Conservation (phyloP, 2,113 vertebrate species). For the Thryonomys swinderianus region DNA sequence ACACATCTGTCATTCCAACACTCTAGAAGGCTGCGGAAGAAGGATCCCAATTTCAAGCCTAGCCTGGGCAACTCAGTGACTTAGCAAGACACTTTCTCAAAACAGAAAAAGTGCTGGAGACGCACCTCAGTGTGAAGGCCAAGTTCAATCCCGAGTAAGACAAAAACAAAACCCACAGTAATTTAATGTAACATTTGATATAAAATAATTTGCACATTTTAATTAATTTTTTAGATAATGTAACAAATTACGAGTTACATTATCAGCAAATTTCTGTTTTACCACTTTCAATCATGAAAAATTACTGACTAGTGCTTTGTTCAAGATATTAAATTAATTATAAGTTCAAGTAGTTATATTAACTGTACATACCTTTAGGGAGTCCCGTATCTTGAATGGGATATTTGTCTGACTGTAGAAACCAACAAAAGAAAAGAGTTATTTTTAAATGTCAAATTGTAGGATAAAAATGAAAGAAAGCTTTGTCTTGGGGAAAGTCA, state of each 20-base stretch:
- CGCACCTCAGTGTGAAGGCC: neutral
- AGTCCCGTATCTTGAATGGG: constrained; percentile 95
- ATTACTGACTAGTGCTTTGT: constrained; percentile 12
- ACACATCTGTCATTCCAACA: neutral
- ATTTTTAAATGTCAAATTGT: constrained; percentile 65
- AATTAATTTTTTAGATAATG: neutral
- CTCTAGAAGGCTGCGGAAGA: neutral
- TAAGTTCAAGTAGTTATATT: constrained; percentile 36
- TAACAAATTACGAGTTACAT: neutral
- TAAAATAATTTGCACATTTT: neutral
- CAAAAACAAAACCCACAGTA: neutral
- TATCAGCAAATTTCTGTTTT: neutral
- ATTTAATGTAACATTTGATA: neutral
- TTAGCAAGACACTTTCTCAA: neutral
- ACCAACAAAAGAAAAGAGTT: constrained; percentile 68
- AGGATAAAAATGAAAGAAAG: constrained; percentile 60
- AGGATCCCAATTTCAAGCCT: neutral
- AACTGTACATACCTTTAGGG: constrained; percentile 89
- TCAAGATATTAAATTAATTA: neutral
- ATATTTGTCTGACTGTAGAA: constrained; percentile 92
- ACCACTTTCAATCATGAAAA: constrained; percentile 5
- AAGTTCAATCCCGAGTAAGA: neutral
- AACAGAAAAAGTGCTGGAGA: neutral
- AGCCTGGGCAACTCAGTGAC: neutral
- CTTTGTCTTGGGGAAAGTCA: constrained; percentile 33